Evolutionary conservation across 2,113 vertebrate genomes (phyloP).

Genomic region (Otis tarda): DNA sequence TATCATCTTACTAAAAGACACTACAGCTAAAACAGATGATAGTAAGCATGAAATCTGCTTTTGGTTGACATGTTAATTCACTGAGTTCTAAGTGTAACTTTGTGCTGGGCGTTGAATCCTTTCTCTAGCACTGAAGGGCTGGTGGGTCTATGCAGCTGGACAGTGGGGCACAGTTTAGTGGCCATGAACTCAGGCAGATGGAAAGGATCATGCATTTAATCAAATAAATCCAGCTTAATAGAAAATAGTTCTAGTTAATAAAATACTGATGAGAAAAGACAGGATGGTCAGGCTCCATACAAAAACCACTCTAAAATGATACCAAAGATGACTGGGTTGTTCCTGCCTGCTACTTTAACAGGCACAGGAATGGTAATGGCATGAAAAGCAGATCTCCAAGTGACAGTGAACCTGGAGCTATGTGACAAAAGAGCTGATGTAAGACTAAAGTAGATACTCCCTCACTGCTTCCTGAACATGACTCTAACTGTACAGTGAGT

Average conservation of each 20-base stretch:
- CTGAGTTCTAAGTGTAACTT: neutral
- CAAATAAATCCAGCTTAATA: neutral
- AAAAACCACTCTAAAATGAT: neutral
- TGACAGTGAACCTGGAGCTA: neutral
- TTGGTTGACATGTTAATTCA: neutral
- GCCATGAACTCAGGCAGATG: accelerated
- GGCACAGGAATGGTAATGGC: neutral
- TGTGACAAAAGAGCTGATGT: neutral
- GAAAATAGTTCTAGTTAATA: neutral
- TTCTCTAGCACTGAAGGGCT: neutral
- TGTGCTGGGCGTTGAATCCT: neutral
- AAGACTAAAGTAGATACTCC: neutral
- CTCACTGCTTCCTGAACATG: neutral
- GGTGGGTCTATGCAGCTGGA: neutral
- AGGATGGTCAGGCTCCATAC: neutral
- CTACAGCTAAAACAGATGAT: neutral
- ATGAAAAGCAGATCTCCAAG: neutral
- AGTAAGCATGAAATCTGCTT: neutral
- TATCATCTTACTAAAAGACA: neutral
- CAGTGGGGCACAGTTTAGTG: neutral
- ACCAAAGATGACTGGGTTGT: neutral
- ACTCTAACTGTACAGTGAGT: neutral
- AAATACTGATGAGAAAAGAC: neutral
- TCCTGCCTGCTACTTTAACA: neutral
- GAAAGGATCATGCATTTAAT: neutral